Percentiles rank a stretch among this genome's conserved stretches.
phyloP scores from a whole-genome alignment of 2,113 vertebrate genomes.

The Entelurus aequoreus region DNA sequence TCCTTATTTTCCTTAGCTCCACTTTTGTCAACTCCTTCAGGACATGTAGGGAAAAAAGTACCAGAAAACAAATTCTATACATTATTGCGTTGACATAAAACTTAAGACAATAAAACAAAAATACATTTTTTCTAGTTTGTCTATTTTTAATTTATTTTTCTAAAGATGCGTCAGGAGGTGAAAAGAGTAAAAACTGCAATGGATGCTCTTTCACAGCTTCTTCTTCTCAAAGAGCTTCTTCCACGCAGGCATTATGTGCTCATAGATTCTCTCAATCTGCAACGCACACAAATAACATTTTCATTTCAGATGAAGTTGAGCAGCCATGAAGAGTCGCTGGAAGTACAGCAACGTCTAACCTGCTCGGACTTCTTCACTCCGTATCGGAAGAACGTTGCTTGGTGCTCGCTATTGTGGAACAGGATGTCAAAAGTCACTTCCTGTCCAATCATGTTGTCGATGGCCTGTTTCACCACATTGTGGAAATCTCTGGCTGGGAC shows the following conservation, averaged over 20 bases:
- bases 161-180: too few species aligned
- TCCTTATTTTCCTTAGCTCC: too few species aligned
- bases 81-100: too few species aligned
- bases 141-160: too few species aligned
- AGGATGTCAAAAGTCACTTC: slow-evolving; percentile 73
- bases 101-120: too few species aligned
- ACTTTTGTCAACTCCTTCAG: too few species aligned
- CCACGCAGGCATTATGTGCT: slow-evolving; percentile 67
- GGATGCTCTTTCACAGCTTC: slow-evolving; percentile 47
- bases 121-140: too few species aligned
- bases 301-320: neutral
- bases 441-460: slow-evolving; percentile 66
- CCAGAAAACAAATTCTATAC: too few species aligned
- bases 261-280: slow-evolving; percentile 66
- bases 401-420: slow-evolving; percentile 78
- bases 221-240: slow-evolving; percentile 64
- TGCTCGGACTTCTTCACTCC: slow-evolving; percentile 73
- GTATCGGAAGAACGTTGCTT: slow-evolving; percentile 71
- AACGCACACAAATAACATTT: neutral
- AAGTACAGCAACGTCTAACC: slow-evolving; percentile 32
- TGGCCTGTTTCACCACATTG: slow-evolving; percentile 61
- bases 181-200: neutral
- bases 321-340: neutral
- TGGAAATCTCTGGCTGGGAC: slow-evolving; percentile 66
- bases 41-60: too few species aligned